Evolutionary conservation across 2,888 invertebrate genomes (phyloP), one percentile per base, ranked within the genome.

Genomic region (Oscheius myriophilus): DNA sequence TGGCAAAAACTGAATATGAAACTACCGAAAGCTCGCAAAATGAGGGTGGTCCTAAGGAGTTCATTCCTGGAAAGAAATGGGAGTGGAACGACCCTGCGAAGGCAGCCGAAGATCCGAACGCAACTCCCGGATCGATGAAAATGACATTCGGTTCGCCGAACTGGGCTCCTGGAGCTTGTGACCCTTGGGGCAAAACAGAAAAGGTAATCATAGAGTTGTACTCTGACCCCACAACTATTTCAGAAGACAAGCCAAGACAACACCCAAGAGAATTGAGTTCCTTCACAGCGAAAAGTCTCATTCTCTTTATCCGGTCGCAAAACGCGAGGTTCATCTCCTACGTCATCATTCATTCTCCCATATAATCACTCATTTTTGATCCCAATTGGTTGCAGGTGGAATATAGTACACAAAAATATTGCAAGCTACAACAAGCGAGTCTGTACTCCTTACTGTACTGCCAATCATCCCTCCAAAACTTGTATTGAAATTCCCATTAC

Each of bases 61-160:
- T 83, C 66, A 66, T 82, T 12, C 83, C 83, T 23, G 83, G 83
- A 25, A 76, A 82, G 65, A 69, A 69, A 43, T 83, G 83, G 83
- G 72, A 76, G 39, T 83, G 78, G 78, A 69, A 67, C 26, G 82
- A 82, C 65, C 82, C 82, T 6, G 80, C 72, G 18, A 72, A 63
- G 25, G 63, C 52, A 18, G 63, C 63, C 9, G 63, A 63, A 63
- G 63, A 63, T 53, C 63, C 63, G n/a, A 42, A 63, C 42, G 63
- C 63, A 16, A 63, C 63, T 23, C 63, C 63, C 9, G 63, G 53
- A 12, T 63, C 63, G 16, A 52, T 63, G 9, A 51, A 63, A 41
- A 42, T 51, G 25, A n/a, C 52, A 2, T 63, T 63, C 42, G 63
- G 42, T 18, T 63, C 63, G 18, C 61, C 61, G 1, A 49, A 46